Evolutionary conservation across 2,113 vertebrate species (phyloP).

Genomic region (Aythya baeri): DNA sequence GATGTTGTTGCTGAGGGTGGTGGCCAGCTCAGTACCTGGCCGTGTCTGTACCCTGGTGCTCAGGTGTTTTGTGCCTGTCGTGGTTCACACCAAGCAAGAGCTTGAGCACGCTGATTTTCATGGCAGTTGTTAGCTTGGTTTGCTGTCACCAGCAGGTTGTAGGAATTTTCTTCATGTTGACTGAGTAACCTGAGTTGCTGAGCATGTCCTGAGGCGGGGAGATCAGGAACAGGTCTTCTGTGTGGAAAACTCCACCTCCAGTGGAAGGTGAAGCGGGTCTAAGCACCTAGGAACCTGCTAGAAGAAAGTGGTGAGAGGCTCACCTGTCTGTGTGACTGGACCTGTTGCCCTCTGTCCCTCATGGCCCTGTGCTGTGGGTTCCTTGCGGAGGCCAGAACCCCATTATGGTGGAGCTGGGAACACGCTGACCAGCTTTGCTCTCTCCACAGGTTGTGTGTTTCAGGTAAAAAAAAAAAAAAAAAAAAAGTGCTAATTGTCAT

Average conservation of each 20-base stretch:
- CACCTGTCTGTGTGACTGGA: neutral
- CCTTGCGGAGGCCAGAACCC: neutral
- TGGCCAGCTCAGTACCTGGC: neutral
- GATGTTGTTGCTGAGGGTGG: neutral
- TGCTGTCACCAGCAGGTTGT: neutral
- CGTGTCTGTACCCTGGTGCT: neutral
- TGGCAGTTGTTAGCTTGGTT: neutral
- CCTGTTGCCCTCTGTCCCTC: neutral
- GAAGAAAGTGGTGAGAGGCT: rapidly evolving
- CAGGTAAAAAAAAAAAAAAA: neutral
- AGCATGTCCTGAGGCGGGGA: neutral
- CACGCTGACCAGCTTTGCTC: neutral
- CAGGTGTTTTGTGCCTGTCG: neutral
- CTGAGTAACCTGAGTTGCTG: neutral
- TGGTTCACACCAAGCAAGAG: neutral
- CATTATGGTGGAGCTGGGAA: neutral
- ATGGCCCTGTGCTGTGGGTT: rapidly evolving
- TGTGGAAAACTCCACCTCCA: neutral
- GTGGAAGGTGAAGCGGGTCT: neutral
- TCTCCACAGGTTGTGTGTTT: neutral
- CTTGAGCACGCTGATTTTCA: neutral
- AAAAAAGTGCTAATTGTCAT: neutral
- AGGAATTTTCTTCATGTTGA: neutral
- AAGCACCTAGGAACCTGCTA: neutral
- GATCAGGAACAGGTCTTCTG: neutral